These are phyloP conservation scores for Ligdia adustata DNA, from an alignment of 2,888 invertebrate species.

Conservation along the genomic window DNA sequence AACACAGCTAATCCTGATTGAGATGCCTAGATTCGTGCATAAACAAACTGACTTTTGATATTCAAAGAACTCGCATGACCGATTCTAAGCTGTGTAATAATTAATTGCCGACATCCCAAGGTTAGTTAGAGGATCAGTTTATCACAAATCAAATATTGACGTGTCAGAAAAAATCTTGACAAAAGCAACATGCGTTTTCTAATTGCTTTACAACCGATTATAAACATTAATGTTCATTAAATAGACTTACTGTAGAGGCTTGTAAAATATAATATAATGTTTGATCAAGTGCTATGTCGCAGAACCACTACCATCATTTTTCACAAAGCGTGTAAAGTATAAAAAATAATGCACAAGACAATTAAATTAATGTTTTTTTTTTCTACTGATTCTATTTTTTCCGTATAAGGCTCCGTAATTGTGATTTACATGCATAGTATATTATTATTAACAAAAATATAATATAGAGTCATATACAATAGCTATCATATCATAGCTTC, in stretches of 20 bases:
- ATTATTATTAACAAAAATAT: not conserved
- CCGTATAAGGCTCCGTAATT: no score
- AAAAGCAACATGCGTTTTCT: not conserved
- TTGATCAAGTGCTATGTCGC: conserved; percentile 10
- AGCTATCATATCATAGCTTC: no score
- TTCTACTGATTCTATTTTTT: no score
- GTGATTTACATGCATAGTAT: no score
- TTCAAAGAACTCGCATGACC: conserved; percentile 5
- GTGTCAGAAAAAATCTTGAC: conserved; percentile 8
- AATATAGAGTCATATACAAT: no score
- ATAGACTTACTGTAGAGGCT: conserved; percentile 2
- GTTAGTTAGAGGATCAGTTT: conserved; percentile 7
- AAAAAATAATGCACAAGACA: no score
- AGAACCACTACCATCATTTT: no score
- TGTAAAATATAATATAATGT: conserved; percentile 10
- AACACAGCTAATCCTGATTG: no score
- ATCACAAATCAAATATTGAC: conserved; percentile 18
- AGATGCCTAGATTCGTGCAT: no score
- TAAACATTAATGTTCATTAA: no score
- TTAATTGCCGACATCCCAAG: not conserved
- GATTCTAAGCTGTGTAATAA: not conserved
- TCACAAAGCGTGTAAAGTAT: no score
- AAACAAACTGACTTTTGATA: conserved; percentile 2
- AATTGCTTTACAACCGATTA: conserved; percentile 12
- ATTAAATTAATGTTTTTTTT: no score